Conservation (phyloP, 2,113 vertebrate genomes). For the Misgurnus anguillicaudatus region DNA sequence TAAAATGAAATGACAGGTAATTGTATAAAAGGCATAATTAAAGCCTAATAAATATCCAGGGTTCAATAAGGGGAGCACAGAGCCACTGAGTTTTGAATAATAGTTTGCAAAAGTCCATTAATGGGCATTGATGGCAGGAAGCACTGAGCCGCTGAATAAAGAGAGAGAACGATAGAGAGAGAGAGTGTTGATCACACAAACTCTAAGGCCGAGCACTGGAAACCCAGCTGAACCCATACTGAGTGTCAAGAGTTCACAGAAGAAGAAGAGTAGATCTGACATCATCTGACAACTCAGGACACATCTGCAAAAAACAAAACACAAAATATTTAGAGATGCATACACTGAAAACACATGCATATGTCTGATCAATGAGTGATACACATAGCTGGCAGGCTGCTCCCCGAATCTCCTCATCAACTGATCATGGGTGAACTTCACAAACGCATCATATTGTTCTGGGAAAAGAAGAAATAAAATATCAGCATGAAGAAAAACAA, state of each 20-base stretch:
- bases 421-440: constrained; percentile 99
- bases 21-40: constrained; percentile 84
- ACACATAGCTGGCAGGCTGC: constrained; percentile 99
- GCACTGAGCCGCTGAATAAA: constrained; percentile 72
- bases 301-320: constrained; percentile 74
- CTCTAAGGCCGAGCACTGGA: constrained; percentile 90
- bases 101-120: constrained; percentile 84
- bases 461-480: constrained; percentile 43
- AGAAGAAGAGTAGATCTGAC: constrained; percentile 74
- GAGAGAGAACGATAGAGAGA: neutral
- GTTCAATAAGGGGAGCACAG: constrained; percentile 75
- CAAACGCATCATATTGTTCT: constrained; percentile 99
- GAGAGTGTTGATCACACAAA: constrained; percentile 69
- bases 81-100: constrained; percentile 84
- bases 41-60: constrained; percentile 88
- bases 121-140: constrained; percentile 82
- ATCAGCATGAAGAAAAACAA: too few species aligned
- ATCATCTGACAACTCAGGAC: constrained; percentile 84
- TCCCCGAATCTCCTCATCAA: constrained; percentile 98
- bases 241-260: constrained; percentile 57
- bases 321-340: neutral
- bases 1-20: constrained; percentile 78
- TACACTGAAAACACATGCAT: neutral
- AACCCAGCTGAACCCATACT: constrained; percentile 70
- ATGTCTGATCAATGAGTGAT: too few species aligned